Evolutionary conservation across 1,140 invertebrate species (phyloP).

Genomic region (Sminthurides bifidus): DNA sequence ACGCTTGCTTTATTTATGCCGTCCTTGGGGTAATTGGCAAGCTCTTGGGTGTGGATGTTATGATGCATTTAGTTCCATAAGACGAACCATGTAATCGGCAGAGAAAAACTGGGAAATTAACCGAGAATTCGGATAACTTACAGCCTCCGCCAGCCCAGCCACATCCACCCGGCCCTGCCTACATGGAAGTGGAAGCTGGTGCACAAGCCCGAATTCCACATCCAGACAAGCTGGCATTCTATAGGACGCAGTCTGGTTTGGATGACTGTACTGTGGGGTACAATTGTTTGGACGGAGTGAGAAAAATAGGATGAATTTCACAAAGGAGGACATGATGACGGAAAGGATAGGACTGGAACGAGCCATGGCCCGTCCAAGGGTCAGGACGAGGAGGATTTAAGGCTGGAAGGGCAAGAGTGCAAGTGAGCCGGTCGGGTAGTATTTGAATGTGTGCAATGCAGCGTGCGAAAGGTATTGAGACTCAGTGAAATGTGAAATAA

Average conservation of each 20-base stretch:
- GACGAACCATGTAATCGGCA: not conserved
- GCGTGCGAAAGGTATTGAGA: conserved; percentile 30
- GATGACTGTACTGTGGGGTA: not conserved
- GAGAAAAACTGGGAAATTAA: not conserved
- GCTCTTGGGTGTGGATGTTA: not conserved
- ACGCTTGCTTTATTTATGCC: not conserved
- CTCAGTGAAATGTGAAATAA: conserved; percentile 30
- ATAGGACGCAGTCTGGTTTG: not conserved
- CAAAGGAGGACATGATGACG: conserved; percentile 15
- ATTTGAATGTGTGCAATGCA: conserved; percentile 31
- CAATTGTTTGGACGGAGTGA: not conserved
- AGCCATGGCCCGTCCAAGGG: conserved; percentile 6
- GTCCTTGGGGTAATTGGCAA: not conserved
- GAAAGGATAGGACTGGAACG: conserved; percentile 26
- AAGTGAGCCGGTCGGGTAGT: conserved; percentile 20
- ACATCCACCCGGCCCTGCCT: not conserved
- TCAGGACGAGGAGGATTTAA: too few species aligned
- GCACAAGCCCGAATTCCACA: not conserved
- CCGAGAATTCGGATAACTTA: not conserved
- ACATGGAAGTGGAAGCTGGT: not conserved
- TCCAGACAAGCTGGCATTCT: not conserved
- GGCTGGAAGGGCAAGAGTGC: conserved; percentile 20
- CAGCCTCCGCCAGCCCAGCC: too few species aligned
- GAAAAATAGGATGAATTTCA: conserved; percentile 7
- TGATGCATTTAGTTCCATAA: not conserved